A percentile compares a stretch with the other conserved stretches of the same genome.
These are phyloP conservation scores for Pseudopleuronectes americanus DNA, from an alignment of 2,797 vertebrate species.

Conservation along the genomic window DNA sequence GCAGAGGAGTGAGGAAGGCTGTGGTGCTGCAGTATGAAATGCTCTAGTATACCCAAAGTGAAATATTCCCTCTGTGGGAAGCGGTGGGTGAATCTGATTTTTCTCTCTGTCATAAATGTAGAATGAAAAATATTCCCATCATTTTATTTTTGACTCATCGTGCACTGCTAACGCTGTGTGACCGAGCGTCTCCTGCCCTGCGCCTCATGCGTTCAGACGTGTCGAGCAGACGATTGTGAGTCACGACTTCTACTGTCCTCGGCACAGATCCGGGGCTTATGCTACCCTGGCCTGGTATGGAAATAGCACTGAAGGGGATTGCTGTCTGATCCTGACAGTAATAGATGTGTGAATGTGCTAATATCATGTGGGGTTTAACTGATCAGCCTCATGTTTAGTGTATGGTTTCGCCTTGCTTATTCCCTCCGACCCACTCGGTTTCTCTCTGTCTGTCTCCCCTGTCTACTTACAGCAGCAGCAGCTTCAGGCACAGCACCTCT, in stretches of 20 bases:
- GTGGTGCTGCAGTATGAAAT: constrained; percentile 38
- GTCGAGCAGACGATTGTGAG: constrained; percentile 50
- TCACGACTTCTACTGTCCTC: constrained; percentile 51
- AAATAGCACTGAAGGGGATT: constrained; percentile 55
- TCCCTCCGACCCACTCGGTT: constrained; percentile 80
- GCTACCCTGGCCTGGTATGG: constrained; percentile 47
- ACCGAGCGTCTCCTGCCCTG: constrained; percentile 7
- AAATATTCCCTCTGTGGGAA: constrained; percentile 37
- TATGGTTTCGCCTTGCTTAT: constrained; percentile 52
- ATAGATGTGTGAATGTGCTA: constrained; percentile 72
- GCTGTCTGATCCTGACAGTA: constrained; percentile 59
- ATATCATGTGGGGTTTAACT: constrained; percentile 62
- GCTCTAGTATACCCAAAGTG: constrained; percentile 19
- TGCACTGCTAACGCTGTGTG: constrained; percentile 16
- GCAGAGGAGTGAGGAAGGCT: constrained; percentile 28
- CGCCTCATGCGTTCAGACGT: constrained; percentile 19
- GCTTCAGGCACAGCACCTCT: constrained; percentile 96
- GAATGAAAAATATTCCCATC: not conserved
- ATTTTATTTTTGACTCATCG: constrained; percentile 1
- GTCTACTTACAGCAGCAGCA: constrained; percentile 83
- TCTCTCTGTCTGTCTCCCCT: constrained; percentile 66
- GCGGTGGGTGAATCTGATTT: constrained; percentile 24
- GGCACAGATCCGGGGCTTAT: constrained; percentile 54
- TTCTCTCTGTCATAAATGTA: constrained; percentile 17
- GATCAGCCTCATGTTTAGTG: constrained; percentile 62